Percentiles rank a stretch among this genome's conserved stretches.
Evolutionary conservation across 2,888 invertebrate genomes (phyloP).

Genomic region (Synergus gifuensis): DNA sequence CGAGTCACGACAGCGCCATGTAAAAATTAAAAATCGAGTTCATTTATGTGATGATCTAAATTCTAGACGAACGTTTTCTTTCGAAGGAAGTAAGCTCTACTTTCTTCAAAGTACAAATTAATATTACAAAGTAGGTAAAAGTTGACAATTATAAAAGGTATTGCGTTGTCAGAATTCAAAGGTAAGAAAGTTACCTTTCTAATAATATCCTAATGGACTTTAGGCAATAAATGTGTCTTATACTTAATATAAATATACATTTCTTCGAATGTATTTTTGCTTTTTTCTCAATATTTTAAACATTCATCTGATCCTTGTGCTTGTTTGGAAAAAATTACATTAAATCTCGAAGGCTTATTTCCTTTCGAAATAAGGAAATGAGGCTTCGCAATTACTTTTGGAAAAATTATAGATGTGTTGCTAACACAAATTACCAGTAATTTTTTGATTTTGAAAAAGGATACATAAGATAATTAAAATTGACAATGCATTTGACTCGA

Average conservation of each 20-base stretch:
- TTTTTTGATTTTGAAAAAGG: background rate
- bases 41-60: conserved; percentile 7
- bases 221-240: conserved; percentile 37
- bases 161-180: conserved; percentile 36
- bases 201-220: conserved; percentile 37
- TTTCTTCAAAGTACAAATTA: conserved; percentile 37
- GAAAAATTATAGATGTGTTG: conserved; percentile 12
- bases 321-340: background rate
- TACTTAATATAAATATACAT: conserved; percentile 28
- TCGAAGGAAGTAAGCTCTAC: conserved; percentile 15
- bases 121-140: conserved; percentile 28
- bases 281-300: background rate
- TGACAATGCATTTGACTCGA: conserved; percentile 27
- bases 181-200: conserved; percentile 16
- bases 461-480: conserved; percentile 1
- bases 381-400: background rate
- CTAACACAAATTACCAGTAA: background rate
- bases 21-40: conserved; percentile 18
- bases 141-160: conserved; percentile 6
- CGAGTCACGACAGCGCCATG: background rate
- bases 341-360: conserved; percentile 5
- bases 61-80: conserved; percentile 15
- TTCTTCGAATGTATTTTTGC: conserved; percentile 17
- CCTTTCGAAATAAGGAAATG: background rate
- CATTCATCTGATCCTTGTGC: conserved; percentile 29